Evolutionary conservation across 2,888 invertebrate species (phyloP).

Genomic region (Synanthedon vespiformis): DNA sequence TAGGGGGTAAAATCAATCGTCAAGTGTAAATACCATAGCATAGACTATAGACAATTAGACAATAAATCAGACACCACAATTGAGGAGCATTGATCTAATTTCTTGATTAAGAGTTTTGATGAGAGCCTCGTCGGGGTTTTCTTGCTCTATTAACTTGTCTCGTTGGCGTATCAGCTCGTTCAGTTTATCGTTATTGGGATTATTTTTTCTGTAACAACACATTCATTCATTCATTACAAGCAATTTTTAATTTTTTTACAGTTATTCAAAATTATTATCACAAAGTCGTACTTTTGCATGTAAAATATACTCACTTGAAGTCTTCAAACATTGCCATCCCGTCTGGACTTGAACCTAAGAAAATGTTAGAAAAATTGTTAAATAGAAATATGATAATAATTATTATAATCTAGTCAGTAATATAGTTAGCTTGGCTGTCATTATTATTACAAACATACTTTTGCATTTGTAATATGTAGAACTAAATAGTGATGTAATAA

Average conservation of each 20-base stretch:
- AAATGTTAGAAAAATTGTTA: not conserved
- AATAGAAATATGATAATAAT: too few relatives aligned
- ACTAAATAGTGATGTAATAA: not conserved
- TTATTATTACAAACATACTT: too few relatives aligned
- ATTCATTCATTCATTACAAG: too few relatives aligned
- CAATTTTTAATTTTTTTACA: too few relatives aligned
- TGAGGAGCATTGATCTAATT: constrained; percentile 59
- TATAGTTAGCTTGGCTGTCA: too few relatives aligned
- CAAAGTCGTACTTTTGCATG: not conserved
- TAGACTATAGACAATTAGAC: too few relatives aligned
- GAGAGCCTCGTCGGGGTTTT: constrained; percentile 51
- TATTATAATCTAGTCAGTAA: too few relatives aligned
- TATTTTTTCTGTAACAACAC: too few relatives aligned
- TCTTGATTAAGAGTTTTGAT: constrained; percentile 64
- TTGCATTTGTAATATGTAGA: not conserved
- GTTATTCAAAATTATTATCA: not conserved
- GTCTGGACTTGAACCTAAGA: constrained; percentile 18
- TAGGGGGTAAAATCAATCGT: not conserved
- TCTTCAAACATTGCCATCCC: constrained; percentile 38
- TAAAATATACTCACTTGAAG: constrained; percentile 5
- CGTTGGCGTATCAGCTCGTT: constrained; percentile 58
- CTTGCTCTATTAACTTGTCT: constrained; percentile 55
- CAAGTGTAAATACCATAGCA: not conserved
- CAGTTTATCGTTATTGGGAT: constrained; percentile 45
- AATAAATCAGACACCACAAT: constrained; percentile 36